Percentiles rank a stretch among this genome's conserved stretches.
Conservation (phyloP, 2,888 invertebrate species). For the Megalurothrips usitatus region DNA sequence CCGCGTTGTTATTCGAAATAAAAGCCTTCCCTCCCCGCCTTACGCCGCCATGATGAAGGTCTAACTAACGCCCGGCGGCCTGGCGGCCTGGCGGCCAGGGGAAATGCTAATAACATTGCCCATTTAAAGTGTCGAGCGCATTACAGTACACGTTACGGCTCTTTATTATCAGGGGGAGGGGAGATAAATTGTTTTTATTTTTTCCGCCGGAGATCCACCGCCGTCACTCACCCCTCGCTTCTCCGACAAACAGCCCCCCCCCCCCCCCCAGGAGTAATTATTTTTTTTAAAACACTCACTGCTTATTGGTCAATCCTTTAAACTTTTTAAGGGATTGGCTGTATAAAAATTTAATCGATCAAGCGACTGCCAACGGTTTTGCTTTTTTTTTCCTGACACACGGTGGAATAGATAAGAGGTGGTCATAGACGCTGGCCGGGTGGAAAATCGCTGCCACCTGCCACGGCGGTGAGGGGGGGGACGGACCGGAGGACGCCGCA, state of each 20-base stretch:
- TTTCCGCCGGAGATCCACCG: not conserved
- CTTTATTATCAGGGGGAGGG: not conserved
- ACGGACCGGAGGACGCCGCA: too few species aligned
- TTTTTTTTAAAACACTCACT: too few species aligned
- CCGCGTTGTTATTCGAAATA: not conserved
- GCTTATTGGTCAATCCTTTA: too few species aligned
- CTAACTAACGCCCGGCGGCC: not conserved
- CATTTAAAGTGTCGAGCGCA: slow-evolving; percentile 5
- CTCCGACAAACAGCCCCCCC: not conserved
- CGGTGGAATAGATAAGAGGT: too few species aligned
- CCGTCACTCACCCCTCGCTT: not conserved
- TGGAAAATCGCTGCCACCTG: too few species aligned
- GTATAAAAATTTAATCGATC: too few species aligned
- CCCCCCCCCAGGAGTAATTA: too few species aligned
- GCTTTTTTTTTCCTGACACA: too few species aligned
- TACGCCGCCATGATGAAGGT: not conserved
- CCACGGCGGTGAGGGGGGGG: too few species aligned
- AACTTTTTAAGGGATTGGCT: too few species aligned
- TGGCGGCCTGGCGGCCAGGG: not conserved
- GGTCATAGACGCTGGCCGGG: too few species aligned
- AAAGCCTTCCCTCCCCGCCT: not conserved
- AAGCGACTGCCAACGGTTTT: too few species aligned
- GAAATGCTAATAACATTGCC: slow-evolving; percentile 23
- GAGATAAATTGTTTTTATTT: not conserved
- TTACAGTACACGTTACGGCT: not conserved